These are phyloP conservation scores for Corvus cornix DNA, from an alignment of 2,113 vertebrate species.

Conservation along the genomic window DNA sequence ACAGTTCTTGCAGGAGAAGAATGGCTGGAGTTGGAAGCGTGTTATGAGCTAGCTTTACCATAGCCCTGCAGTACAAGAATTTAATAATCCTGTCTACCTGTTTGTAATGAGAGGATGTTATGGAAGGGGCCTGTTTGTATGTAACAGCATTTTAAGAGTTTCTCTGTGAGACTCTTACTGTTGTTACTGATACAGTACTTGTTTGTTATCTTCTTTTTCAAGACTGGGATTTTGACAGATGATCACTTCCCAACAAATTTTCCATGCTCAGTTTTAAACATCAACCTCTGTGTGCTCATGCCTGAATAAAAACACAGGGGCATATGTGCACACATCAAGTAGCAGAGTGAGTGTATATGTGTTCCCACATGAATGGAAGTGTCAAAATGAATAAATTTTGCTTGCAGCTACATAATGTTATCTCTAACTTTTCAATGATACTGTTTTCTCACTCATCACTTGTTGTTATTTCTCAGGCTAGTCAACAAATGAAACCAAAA, in stretches of 20 bases:
- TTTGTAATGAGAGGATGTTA: not conserved
- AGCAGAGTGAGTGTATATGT: not conserved
- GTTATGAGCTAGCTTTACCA: not conserved
- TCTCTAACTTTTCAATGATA: not conserved
- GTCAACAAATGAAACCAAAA: not conserved
- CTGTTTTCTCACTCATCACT: not conserved
- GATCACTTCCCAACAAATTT: not conserved
- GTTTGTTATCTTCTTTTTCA: not conserved
- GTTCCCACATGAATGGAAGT: conserved; percentile 3
- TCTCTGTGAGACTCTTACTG: not conserved
- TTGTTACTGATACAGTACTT: not conserved
- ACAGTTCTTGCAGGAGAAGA: not conserved
- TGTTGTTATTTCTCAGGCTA: conserved; percentile 8
- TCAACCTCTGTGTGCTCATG: not conserved
- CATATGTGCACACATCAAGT: not conserved
- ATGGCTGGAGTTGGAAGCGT: not conserved
- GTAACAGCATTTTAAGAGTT: not conserved
- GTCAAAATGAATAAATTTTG: conserved; percentile 45
- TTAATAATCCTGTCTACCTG: not conserved
- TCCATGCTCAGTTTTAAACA: not conserved
- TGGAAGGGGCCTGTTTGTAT: not conserved
- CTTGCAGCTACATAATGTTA: not conserved
- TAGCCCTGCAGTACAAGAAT: not conserved
- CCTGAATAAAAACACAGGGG: not conserved
- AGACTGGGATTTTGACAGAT: not conserved